Conservation (phyloP, 2,797 vertebrate species). For the Podargus strigoides region DNA sequence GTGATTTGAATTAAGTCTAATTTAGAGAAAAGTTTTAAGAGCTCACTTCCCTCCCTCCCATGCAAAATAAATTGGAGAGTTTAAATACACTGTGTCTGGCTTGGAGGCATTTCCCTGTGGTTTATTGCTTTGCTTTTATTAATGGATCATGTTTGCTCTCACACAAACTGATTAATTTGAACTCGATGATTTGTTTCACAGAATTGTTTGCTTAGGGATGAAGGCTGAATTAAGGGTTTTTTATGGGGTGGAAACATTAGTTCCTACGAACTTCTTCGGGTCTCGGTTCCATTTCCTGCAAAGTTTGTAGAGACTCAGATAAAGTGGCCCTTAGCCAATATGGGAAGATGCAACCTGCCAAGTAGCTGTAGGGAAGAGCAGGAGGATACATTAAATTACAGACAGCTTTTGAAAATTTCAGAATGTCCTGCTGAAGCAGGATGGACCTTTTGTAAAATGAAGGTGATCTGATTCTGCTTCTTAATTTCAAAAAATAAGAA, state of each 20-base stretch:
- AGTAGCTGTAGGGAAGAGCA: neutral
- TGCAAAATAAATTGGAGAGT: neutral
- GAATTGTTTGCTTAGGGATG: slow-evolving; percentile 9
- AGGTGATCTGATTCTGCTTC: neutral
- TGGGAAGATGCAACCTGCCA: neutral
- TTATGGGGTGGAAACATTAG: neutral
- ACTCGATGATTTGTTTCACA: neutral
- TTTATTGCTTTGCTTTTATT: slow-evolving; percentile 50
- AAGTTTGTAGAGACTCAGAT: neutral
- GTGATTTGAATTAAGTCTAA: neutral
- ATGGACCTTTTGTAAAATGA: neutral
- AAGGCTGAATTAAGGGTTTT: neutral
- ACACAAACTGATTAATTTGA: slow-evolving; percentile 27
- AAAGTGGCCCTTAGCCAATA: neutral
- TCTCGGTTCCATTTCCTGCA: neutral
- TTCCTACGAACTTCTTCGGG: neutral
- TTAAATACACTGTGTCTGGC: slow-evolving; percentile 3
- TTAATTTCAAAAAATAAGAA: slow-evolving; percentile 24
- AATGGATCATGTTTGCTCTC: neutral
- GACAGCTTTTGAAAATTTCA: neutral
- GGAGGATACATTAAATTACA: neutral
- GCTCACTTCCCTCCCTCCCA: neutral
- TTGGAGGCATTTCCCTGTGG: slow-evolving; percentile 9
- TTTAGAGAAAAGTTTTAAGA: slow-evolving; percentile 13
- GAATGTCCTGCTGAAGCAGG: neutral